These are phyloP conservation scores for Arizona elegans DNA, from an alignment of 2,113 vertebrate genomes.

Conservation along the genomic window DNA sequence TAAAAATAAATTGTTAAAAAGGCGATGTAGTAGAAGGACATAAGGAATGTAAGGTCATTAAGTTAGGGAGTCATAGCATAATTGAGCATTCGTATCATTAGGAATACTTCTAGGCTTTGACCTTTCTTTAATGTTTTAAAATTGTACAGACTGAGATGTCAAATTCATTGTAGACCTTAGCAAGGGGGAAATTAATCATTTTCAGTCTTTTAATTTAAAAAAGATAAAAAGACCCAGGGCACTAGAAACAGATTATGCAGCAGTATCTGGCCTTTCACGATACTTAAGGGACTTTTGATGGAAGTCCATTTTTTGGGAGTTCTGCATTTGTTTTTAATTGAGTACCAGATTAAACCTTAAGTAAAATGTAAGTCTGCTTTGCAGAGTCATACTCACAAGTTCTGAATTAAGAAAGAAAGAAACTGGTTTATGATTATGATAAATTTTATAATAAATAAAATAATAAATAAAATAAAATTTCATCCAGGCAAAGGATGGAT, in stretches of 20 bases:
- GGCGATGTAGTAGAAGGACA: conserved; percentile 13
- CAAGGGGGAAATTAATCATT: conserved; percentile 38
- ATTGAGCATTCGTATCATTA: conserved; percentile 22
- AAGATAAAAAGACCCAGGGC: conserved; percentile 29
- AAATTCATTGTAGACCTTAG: conserved; percentile 40
- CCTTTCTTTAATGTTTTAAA: conserved; percentile 46
- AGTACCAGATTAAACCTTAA: conserved; percentile 2
- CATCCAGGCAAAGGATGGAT: background rate
- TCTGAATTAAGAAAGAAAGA: background rate
- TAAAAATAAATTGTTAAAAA: conserved; percentile 1
- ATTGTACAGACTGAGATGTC: conserved; percentile 31
- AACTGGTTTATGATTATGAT: background rate
- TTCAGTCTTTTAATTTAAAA: conserved; percentile 32
- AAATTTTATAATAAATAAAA: background rate
- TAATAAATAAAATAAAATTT: background rate
- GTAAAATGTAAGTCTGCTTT: background rate
- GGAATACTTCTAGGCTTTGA: conserved; percentile 28
- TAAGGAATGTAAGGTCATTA: conserved; percentile 23
- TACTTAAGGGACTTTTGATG: background rate
- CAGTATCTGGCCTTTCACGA: background rate
- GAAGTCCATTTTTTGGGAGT: background rate
- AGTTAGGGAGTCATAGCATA: conserved; percentile 4
- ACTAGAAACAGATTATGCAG: background rate
- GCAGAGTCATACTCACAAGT: background rate
- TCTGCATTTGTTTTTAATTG: conserved; percentile 6